phyloP scores from a whole-genome alignment of 2,797 vertebrate genomes.

The Poecilia gillii region DNA sequence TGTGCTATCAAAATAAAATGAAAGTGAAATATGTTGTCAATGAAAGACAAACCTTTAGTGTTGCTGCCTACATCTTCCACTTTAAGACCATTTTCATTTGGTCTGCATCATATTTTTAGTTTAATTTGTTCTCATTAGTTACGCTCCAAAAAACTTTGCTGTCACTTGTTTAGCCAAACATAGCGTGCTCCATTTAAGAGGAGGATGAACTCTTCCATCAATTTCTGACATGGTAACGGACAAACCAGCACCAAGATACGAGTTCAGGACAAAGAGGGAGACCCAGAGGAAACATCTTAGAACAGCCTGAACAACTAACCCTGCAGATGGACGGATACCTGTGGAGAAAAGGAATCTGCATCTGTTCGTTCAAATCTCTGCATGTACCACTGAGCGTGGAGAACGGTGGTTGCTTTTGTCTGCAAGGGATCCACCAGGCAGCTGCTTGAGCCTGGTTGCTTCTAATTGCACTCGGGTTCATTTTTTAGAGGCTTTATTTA shows the following conservation, averaged over 20 bases:
- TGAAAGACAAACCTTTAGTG: no score
- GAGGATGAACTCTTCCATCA: constrained; percentile 23
- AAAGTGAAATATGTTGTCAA: no score
- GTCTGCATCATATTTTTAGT: no score
- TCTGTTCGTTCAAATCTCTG: constrained; percentile 3
- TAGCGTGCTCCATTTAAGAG: neutral
- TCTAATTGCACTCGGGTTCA: constrained; percentile 44
- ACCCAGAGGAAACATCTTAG: constrained; percentile 38
- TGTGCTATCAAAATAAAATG: no score
- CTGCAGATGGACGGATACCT: constrained; percentile 31
- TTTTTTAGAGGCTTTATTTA: constrained; percentile 40
- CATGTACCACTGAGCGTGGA: neutral
- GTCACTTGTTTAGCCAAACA: constrained; percentile 6
- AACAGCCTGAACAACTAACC: constrained; percentile 50
- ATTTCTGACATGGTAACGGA: constrained; percentile 31
- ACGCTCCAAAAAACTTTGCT: neutral
- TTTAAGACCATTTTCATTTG: no score
- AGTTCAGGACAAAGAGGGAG: constrained; percentile 12
- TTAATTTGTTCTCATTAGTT: neutral
- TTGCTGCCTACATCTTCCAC: no score
- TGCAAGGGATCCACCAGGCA: constrained; percentile 38
- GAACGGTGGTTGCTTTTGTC: constrained; percentile 22
- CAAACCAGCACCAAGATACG: constrained; percentile 29
- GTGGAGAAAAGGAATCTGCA: constrained; percentile 16
- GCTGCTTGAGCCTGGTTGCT: constrained; percentile 23